Percentiles rank a stretch among this genome's conserved stretches.
phyloP scores from a whole-genome alignment of 2,888 invertebrate species.

The Apotomis turbidana region DNA sequence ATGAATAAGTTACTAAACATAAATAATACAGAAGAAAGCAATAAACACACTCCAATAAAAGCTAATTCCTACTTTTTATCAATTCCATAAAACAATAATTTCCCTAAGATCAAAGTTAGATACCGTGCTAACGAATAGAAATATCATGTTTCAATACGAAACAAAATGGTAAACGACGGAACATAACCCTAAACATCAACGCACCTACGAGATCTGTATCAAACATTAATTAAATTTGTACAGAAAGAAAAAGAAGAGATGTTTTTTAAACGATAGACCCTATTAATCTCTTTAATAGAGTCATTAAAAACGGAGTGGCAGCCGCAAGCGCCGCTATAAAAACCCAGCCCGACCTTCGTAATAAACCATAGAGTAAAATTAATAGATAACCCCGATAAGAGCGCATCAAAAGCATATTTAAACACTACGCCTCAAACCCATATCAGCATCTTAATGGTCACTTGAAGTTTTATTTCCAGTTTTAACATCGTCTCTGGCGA shows the following conservation, averaged over 20 bases:
- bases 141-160: conserved; percentile 48
- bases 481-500: conserved; percentile 57
- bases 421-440: conserved; percentile 51
- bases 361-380: conserved; percentile 66
- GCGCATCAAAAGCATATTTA: conserved; percentile 52
- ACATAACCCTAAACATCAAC: conserved; percentile 48
- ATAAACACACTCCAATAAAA: conserved; percentile 32
- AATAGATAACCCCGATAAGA: conserved; percentile 57
- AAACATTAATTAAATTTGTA: conserved; percentile 80
- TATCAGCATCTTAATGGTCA: conserved; percentile 70
- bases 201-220: conserved; percentile 64
- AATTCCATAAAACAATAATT: conserved; percentile 23
- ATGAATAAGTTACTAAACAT: conserved; percentile 6
- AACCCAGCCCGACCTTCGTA: conserved; percentile 54
- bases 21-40: conserved; percentile 20
- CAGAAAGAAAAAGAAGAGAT: conserved; percentile 67
- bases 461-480: conserved; percentile 61
- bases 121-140: conserved; percentile 43
- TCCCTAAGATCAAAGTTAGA: conserved; percentile 28
- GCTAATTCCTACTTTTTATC: conserved; percentile 18
- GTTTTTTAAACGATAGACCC: conserved; percentile 72
- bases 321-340: conserved; percentile 63
- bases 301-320: conserved; percentile 75
- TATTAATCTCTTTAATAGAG: conserved; percentile 83
- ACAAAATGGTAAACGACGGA: conserved; percentile 44